Base-by-base conservation (phyloP, 1,140 invertebrate species). In the Anastrepha obliqua region DNA sequence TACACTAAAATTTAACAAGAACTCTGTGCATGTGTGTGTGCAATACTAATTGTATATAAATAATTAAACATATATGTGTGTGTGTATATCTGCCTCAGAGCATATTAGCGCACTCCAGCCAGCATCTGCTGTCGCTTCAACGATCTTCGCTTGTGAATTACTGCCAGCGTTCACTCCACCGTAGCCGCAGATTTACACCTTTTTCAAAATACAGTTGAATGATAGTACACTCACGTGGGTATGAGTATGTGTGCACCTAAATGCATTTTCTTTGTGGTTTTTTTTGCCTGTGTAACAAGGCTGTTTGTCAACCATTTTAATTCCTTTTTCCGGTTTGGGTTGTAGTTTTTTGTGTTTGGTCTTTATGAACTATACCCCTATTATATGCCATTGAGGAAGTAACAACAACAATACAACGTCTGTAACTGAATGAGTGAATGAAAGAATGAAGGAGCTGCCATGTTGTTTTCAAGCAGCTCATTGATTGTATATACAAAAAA, bases 241-340 rank as follows among this genome's bases (percentile, higher is more conserved):
- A n/a, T 58, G 9, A 9, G 74, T 55, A 20, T 55, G n/a, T 81
- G 8, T 81, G 8, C n/a, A 11, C 15, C n/a, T 58, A 62, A 62
- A 62, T 62, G 15, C 60, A 62, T 15, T 55, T 55, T 55, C 51
- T 13, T 62, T 13, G 4, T 62, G 17, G 15, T 51, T n/a, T 81
- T 81, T 55, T 51, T 55, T 81, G 42, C 17, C 39, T 55, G 7
- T 81, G 74, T 47, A 44, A 74, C 67, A 74, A 42, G 47, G 11
- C 47, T 29, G 42, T 81, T 81, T 81, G 74, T 81, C 74, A 81
- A 55, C 74, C 74, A 81, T 81, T 81, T 81, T 81, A 81, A 81
- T 81, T 81, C 55, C 74, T 81, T 47, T 81, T 81, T 81, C 74
- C 74, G 74, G 74, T 58, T 81, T 81, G 47, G 74, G 13, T 47